These are phyloP conservation scores for Bombylius discolor DNA, from an alignment of 2,888 invertebrate genomes.

Conservation along the genomic window DNA sequence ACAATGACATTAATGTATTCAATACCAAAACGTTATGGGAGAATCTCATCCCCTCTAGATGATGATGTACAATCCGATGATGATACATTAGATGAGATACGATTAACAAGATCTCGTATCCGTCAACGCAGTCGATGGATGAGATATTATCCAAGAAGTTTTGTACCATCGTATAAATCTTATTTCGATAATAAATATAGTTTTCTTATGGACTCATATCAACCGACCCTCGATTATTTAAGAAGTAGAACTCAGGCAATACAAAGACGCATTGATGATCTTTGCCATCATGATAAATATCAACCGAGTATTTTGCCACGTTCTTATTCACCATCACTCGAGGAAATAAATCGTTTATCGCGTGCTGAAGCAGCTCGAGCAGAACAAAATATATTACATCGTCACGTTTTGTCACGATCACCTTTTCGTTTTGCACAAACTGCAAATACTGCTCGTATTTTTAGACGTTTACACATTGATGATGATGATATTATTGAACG, in stretches of 20 bases:
- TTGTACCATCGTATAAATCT: not conserved
- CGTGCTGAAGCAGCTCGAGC: not conserved
- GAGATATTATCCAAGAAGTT: not conserved
- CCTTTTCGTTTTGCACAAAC: not conserved
- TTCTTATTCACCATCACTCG: not conserved
- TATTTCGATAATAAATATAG: not conserved
- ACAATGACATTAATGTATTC: not conserved
- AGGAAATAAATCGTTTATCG: not conserved
- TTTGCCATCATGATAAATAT: not conserved
- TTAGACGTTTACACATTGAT: not conserved
- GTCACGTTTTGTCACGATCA: not conserved
- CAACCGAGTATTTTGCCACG: not conserved
- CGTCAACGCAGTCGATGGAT: not conserved
- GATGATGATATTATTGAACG: not conserved
- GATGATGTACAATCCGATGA: not conserved
- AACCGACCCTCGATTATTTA: not conserved
- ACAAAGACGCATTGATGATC: not conserved
- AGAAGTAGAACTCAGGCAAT: not conserved
- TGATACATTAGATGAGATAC: not conserved
- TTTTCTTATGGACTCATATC: not conserved
- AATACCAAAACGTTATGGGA: not conserved
- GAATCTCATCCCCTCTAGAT: not conserved
- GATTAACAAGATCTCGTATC: not conserved
- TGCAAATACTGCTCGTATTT: not conserved
- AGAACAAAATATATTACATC: not conserved